Percentiles rank a stretch among this genome's conserved stretches.
These are phyloP conservation scores for Pseudochirops corinnae DNA, from an alignment of 2,797 vertebrate genomes.

Conservation along the genomic window DNA sequence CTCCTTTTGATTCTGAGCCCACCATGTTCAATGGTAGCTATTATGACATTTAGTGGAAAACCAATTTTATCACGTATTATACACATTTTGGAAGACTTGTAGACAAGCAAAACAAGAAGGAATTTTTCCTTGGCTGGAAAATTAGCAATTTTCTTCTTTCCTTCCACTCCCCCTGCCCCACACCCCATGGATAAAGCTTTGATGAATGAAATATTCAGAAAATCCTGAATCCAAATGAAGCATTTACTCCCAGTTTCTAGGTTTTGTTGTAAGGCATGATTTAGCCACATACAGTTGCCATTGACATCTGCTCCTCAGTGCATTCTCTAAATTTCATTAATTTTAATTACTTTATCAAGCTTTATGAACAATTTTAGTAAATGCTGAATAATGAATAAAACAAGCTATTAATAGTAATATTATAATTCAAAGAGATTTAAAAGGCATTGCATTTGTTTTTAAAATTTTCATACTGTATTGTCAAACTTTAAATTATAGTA, in stretches of 20 bases:
- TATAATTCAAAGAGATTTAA: slow-evolving; percentile 70
- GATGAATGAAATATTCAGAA: background rate
- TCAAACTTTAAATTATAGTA: slow-evolving; percentile 71
- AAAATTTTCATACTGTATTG: slow-evolving; percentile 64
- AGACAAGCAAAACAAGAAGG: background rate
- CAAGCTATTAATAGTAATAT: slow-evolving; percentile 70
- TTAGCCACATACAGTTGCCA: slow-evolving; percentile 41
- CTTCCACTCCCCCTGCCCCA: background rate
- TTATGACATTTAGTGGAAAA: background rate
- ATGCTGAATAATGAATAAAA: slow-evolving; percentile 64
- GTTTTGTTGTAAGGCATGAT: background rate
- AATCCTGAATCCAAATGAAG: slow-evolving; percentile 32
- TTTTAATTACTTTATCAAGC: slow-evolving; percentile 78
- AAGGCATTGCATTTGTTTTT: slow-evolving; percentile 58
- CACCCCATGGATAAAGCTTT: background rate
- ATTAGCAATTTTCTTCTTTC: background rate
- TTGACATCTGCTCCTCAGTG: slow-evolving; percentile 58
- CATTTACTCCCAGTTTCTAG: slow-evolving; percentile 34
- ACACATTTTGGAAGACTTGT: background rate
- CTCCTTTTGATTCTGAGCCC: background rate
- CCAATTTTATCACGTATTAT: background rate
- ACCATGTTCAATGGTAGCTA: background rate
- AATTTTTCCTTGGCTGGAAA: background rate
- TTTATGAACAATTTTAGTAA: slow-evolving; percentile 72
- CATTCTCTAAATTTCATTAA: slow-evolving; percentile 73